Conservation (phyloP, 2,113 vertebrate species). For the Crotophaga sulcirostris region DNA sequence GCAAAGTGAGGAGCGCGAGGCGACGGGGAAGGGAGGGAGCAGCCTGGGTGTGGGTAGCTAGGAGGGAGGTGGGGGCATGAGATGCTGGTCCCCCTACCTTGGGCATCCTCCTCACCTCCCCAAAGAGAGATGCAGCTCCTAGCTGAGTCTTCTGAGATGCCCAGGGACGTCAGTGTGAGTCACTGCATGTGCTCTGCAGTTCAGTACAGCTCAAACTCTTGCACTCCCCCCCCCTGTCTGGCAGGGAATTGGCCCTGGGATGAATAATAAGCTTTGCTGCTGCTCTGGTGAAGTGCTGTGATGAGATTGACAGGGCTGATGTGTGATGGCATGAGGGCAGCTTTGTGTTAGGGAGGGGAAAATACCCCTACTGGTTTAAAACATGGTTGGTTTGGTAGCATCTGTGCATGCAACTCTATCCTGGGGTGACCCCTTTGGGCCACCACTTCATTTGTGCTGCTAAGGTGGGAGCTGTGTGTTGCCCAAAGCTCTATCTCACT, state of each 20-base stretch:
- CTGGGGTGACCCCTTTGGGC: background rate
- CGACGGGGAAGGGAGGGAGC: background rate
- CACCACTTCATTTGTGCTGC: no score
- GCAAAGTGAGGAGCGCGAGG: constrained; percentile 32
- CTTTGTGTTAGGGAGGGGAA: background rate
- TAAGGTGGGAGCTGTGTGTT: background rate
- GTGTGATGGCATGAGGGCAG: background rate
- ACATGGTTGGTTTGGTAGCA: background rate
- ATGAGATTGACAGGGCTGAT: no score
- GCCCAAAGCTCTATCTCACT: background rate
- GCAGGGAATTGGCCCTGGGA: background rate
- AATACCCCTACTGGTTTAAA: background rate
- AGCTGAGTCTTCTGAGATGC: background rate
- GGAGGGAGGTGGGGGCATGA: background rate
- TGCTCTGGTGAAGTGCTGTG: rapidly evolving
- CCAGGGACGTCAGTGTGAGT: background rate
- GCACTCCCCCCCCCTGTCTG: no score
- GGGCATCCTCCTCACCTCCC: background rate
- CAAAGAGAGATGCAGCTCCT: rapidly evolving
- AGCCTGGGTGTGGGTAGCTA: background rate
- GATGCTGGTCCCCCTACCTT: background rate
- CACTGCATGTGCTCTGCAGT: background rate
- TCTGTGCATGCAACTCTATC: rapidly evolving
- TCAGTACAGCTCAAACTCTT: background rate
- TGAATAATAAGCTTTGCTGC: background rate